phyloP scores from a whole-genome alignment of 2,888 invertebrate species.

The Polietes domitor region DNA sequence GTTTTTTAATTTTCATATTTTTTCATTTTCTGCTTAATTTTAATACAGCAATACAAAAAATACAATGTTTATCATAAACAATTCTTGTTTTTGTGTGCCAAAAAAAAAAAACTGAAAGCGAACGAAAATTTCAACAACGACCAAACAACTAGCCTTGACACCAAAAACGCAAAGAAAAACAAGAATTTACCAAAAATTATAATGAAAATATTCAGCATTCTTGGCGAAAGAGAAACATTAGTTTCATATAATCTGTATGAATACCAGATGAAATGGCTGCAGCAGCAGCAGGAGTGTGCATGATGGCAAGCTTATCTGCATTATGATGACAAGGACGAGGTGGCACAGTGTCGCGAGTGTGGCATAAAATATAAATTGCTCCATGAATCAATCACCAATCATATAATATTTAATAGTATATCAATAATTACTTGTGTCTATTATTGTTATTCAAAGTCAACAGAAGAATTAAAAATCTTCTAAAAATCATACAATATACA shows the following conservation, averaged over 20 bases:
- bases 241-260: neutral
- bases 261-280: neutral
- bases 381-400: too few species aligned
- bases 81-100: neutral
- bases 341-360: neutral
- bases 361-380: too few species aligned
- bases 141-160: constrained; percentile 42
- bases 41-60: neutral
- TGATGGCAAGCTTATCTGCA: constrained; percentile 1
- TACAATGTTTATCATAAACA: constrained; percentile 1
- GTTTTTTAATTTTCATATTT: neutral
- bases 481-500: too few species aligned
- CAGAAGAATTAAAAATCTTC: too few species aligned
- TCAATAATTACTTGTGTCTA: too few species aligned
- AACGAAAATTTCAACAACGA: neutral
- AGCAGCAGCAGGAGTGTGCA: neutral
- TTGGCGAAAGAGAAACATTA: neutral
- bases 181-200: neutral
- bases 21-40: constrained; percentile 7
- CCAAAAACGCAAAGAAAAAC: neutral
- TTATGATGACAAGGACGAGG: neutral
- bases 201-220: constrained; percentile 18
- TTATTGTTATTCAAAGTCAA: too few species aligned
- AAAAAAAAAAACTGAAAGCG: constrained; percentile 1
- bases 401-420: too few species aligned